Evolutionary conservation across 1,140 invertebrate genomes (phyloP), one percentile per base, ranked within the genome.

Genomic region (Pseudomyrmex gracilis): DNA sequence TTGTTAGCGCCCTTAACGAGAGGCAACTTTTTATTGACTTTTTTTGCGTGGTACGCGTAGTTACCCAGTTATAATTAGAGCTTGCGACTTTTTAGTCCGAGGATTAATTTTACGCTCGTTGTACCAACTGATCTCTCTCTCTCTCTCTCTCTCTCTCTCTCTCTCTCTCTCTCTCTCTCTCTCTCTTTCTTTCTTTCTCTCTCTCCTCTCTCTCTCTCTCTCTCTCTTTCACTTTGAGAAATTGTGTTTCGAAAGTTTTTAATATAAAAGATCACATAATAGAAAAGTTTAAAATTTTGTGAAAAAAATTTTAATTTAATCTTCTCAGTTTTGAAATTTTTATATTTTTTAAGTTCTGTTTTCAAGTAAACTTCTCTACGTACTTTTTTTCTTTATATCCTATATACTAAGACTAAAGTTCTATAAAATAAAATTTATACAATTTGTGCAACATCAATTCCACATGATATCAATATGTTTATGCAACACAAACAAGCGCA

Each of bases 41-140:
- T 78, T 13, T 12, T 51, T 13, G 34, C 51, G 45, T 22, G 22
- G 70, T 47, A 71, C 10, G 57, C 51, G 49, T 34, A 7, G 15
- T 43, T 8, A 22, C 12, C 60, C 12, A 64, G 43, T 34, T 43
- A 9, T 63, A 80, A 82, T 85, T 47, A 71, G 15, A 70, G n/a
- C 68, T 58, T 57, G 13, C 22, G 5, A 22, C 57, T 74, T 85
- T 84, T 51, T 86, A 63, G 13, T 24, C 55, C 57, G 51, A 82
- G 63, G 43, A 82, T 85, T 85, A 76, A 76, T 83, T 85, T 74
- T 24, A 67, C 13, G 58, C n/a, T 15, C 17, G 15, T 22, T 51
- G 49, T 71, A 34, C 51, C 22, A 12, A 43, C 12, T 5, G n/a
- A 64, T 34, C 57, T 13, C 3, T 17, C n/a, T 4, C 17, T 24